Percentiles rank a stretch among this genome's conserved stretches.
phyloP scores from a whole-genome alignment of 2,797 vertebrate species.

The Mormyrops boulengeri region DNA sequence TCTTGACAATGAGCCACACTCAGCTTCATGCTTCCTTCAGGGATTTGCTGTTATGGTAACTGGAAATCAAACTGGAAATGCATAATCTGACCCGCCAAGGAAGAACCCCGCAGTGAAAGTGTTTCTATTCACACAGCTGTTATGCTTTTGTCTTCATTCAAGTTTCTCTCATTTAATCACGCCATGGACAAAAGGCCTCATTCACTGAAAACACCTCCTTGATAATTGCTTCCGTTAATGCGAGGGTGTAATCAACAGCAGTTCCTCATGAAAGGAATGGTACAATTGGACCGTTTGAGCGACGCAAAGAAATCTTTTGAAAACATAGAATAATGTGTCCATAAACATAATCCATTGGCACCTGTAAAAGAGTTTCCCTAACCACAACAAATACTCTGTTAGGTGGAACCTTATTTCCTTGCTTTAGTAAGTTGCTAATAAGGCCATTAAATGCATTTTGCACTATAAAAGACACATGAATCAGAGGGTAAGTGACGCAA shows the following conservation, averaged over 20 bases:
- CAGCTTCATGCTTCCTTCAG: neutral
- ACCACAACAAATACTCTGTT: slow-evolving; percentile 12
- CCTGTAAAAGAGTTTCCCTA: neutral
- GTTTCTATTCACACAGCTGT: neutral
- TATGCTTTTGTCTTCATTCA: neutral
- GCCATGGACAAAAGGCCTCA: neutral
- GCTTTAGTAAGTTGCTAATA: slow-evolving; percentile 12
- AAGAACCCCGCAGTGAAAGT: neutral
- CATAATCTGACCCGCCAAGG: neutral
- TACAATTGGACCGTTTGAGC: neutral
- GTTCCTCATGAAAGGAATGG: slow-evolving; percentile 8
- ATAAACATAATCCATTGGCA: slow-evolving; percentile 1
- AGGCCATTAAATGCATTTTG: slow-evolving; percentile 15
- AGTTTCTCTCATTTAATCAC: neutral
- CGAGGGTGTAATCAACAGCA: slow-evolving; percentile 3
- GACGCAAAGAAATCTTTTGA: neutral
- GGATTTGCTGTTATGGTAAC: neutral
- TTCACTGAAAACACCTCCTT: neutral
- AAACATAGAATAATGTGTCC: neutral
- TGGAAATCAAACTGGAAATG: neutral
- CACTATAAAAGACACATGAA: slow-evolving; percentile 12
- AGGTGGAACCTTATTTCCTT: neutral
- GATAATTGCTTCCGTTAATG: neutral
- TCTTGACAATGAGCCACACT: neutral
- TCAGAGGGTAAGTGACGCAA: neutral